Conservation (phyloP, 2,888 invertebrate species). For the Drosophila merina region DNA sequence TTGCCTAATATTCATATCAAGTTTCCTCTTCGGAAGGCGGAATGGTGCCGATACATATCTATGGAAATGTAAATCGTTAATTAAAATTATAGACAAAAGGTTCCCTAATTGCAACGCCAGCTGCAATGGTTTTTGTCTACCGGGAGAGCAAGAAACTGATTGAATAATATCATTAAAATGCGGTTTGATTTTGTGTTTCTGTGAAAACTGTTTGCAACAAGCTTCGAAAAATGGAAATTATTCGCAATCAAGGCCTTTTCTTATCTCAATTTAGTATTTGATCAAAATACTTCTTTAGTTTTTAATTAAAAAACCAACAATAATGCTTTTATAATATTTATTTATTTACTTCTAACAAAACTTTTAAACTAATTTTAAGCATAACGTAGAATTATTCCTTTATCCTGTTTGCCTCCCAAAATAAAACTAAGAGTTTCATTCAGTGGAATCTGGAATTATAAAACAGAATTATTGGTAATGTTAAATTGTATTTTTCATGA, state of each 20-base stretch:
- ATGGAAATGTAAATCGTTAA: slow-evolving; percentile 47
- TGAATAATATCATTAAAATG: slow-evolving; percentile 72
- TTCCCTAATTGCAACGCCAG: slow-evolving; percentile 57
- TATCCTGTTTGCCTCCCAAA: not conserved
- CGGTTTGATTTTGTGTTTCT: slow-evolving; percentile 64
- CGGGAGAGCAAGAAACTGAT: slow-evolving; percentile 44
- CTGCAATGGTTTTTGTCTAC: slow-evolving; percentile 29
- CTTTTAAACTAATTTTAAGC: not conserved
- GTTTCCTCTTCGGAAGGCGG: not conserved
- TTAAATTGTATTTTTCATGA: not conserved
- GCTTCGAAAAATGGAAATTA: not conserved
- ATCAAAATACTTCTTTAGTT: not conserved
- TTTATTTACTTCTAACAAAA: not conserved
- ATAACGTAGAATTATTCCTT: not conserved
- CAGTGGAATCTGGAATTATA: not conserved
- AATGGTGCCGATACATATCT: slow-evolving; percentile 2
- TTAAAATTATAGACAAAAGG: slow-evolving; percentile 49
- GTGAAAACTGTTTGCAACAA: not conserved
- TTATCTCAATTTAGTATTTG: not conserved
- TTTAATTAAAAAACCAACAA: not conserved
- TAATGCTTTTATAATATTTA: not conserved
- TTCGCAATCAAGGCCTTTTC: not conserved
- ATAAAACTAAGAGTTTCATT: not conserved
- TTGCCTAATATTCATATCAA: not conserved
- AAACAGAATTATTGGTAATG: not conserved